Evolutionary conservation across 2,113 vertebrate species (phyloP).

Genomic region (Corapipo altera): DNA sequence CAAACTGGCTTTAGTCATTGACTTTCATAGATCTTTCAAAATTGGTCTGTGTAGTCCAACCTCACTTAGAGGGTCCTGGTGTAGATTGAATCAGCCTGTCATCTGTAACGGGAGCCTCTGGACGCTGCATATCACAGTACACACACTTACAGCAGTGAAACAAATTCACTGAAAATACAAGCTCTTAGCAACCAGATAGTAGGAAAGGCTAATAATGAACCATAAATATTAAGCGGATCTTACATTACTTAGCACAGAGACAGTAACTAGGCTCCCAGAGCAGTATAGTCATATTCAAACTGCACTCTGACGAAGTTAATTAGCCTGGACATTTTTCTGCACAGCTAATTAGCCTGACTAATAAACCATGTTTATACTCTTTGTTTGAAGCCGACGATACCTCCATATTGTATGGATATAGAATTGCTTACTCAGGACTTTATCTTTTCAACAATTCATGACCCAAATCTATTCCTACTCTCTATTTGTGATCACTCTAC

Average conservation of each 20-base stretch:
- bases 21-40: not conserved
- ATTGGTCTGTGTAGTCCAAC: not conserved
- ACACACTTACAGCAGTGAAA: not conserved
- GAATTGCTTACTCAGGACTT: not conserved
- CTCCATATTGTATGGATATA: not conserved
- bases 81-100: fast-evolving
- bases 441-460: not conserved
- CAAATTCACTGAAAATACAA: not conserved
- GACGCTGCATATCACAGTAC: not conserved
- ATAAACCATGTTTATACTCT: not conserved
- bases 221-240: slow-evolving; percentile 17
- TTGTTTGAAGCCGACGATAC: not conserved
- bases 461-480: not conserved
- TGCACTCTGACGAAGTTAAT: not conserved
- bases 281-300: not conserved
- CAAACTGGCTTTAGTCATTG: not conserved
- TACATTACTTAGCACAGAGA: not conserved
- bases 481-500: not conserved
- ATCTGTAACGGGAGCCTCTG: not conserved
- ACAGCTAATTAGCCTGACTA: not conserved
- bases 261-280: not conserved
- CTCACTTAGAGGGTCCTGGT: not conserved
- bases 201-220: slow-evolving; percentile 9
- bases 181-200: not conserved
- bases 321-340: not conserved